Conservation (phyloP, 2,113 vertebrate species). For the Sebastes schlegelii region DNA sequence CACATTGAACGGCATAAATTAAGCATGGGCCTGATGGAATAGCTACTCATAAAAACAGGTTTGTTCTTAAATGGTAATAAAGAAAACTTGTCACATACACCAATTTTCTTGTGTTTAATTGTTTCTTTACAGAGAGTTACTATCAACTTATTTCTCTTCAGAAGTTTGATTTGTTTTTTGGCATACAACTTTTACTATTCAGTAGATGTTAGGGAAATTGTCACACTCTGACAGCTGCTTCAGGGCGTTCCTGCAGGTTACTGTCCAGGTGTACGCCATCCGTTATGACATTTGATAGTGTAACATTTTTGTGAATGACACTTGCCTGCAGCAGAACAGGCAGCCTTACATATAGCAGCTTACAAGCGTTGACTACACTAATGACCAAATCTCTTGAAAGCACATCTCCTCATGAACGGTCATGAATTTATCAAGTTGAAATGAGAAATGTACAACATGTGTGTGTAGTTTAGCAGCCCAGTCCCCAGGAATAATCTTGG, state of each 20-base stretch:
- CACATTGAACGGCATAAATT: conserved; percentile 31
- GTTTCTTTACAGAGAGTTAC: too few species aligned
- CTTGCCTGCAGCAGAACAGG: background rate
- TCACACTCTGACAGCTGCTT: background rate
- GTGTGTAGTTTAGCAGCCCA: background rate
- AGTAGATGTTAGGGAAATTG: background rate
- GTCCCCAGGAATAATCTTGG: too few species aligned
- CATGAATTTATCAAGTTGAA: background rate
- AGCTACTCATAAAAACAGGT: background rate
- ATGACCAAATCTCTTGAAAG: background rate
- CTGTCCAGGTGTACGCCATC: background rate
- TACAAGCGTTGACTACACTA: background rate
- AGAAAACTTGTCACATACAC: background rate
- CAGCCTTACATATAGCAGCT: background rate
- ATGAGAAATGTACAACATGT: background rate
- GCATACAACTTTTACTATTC: background rate
- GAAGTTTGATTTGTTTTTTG: background rate
- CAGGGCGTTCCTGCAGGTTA: background rate
- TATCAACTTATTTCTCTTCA: too few species aligned
- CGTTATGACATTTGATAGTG: background rate
- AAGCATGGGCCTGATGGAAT: background rate
- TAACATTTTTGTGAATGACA: background rate
- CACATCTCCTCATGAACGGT: background rate
- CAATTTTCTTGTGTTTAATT: too few species aligned
- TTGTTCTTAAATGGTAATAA: background rate